Base-by-base conservation (phyloP, 2,888 invertebrate species). In the Eristalinus aeneus region DNA sequence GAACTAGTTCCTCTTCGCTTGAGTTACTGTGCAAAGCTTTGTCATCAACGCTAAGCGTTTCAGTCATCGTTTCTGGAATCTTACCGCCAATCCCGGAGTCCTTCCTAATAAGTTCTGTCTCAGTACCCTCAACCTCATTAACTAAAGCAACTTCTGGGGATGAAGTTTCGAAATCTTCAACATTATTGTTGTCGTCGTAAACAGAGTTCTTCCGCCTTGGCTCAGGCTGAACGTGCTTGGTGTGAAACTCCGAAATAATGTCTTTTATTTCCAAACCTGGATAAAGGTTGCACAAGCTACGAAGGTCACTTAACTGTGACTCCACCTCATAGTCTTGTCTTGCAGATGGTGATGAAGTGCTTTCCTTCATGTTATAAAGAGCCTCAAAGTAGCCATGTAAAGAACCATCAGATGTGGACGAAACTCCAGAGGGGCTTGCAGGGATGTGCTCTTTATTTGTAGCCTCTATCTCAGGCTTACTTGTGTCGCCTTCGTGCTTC, bases 261-360 rank as follows among this genome's bases (percentile, higher is more conserved):
- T 76, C 46, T 11, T 10, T 69, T 22, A 31, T 58, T 16, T 81
- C 60, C 6, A 60, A 61, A 0, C 54, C 78, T 0, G 63, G 58
- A 10, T 77, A 27, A 1, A 60, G 53, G 20, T 73, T 31, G 46
- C 56, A 69, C 23, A 77, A 32, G 12, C 36, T 61, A 63, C 74
- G 60, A 34, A 82, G 69, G 10, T 86, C 69, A 9, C 36, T 69
- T 11, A 74, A 53, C 12, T 85, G 74, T 27, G 34, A 53, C 12
- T 72, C 61, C 11, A 77, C 60, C 31, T 79, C 71, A 4, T 63
- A 10, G 31, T 77, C 77, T 12, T 77, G 75, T 11, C 34, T n/a
- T n/a, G 0, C 39, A 6, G 65, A 27, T 11, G 61, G 54, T 36
- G 74, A 39, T 3, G 16, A 16, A 22, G 10, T 46, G 3, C 20